phyloP scores from a whole-genome alignment of 2,113 vertebrate genomes.

The Mastomys coucha region DNA sequence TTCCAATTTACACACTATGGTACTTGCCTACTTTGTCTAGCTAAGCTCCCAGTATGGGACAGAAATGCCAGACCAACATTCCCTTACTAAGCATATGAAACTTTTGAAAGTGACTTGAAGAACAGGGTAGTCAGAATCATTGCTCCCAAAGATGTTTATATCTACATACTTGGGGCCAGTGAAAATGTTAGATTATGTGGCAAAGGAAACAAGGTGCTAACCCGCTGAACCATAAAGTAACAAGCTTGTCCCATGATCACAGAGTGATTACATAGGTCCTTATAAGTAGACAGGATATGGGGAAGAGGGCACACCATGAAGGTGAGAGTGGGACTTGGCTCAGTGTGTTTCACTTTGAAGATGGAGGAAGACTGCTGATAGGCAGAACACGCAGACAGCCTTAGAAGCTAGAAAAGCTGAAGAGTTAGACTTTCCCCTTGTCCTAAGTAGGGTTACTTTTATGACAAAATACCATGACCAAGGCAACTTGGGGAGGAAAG shows the following conservation, averaged over 20 bases:
- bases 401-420: neutral
- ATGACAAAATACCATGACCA: too few relatives aligned
- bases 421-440: neutral
- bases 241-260: neutral
- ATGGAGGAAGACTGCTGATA: neutral
- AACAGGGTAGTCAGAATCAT: neutral
- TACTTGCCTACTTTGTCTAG: neutral
- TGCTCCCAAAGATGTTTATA: neutral
- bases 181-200: neutral
- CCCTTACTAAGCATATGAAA: neutral
- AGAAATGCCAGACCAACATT: neutral
- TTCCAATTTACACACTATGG: neutral
- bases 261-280: too few relatives aligned
- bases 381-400: neutral
- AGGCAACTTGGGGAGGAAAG: too few relatives aligned
- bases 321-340: neutral
- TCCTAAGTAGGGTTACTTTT: neutral
- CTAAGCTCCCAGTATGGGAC: neutral
- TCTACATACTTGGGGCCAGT: too few relatives aligned
- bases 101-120: neutral
- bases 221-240: neutral
- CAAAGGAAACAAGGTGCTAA: neutral
- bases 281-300: neutral
- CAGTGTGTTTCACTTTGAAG: neutral
- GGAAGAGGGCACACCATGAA: neutral